These are phyloP conservation scores for Nestor notabilis DNA, from an alignment of 2,113 vertebrate genomes.

Conservation along the genomic window DNA sequence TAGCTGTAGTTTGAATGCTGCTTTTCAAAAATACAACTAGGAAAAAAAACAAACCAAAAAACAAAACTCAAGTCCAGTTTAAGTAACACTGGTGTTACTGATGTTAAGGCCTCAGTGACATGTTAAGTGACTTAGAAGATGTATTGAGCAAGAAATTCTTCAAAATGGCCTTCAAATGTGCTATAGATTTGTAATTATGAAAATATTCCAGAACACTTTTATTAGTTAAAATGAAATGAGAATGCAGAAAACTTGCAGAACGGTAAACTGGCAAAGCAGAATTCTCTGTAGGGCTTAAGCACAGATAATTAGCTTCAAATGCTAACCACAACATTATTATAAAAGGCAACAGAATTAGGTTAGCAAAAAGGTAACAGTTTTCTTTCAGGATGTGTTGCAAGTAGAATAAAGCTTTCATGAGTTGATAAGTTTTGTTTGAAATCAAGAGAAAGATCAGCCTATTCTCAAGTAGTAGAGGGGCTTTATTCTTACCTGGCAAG, in stretches of 20 bases:
- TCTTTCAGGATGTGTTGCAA: background rate
- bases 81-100: background rate
- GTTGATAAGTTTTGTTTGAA: background rate
- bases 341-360: background rate
- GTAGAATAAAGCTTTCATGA: background rate
- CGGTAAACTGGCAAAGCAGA: background rate
- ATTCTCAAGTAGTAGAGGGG: background rate
- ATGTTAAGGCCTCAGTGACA: background rate
- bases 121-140: background rate
- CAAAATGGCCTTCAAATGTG: background rate
- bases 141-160: background rate
- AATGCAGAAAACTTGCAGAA: background rate
- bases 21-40: background rate
- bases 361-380: background rate
- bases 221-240: background rate
- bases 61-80: background rate
- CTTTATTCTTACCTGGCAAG: conserved; percentile 84
- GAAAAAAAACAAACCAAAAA: background rate
- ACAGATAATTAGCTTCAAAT: background rate
- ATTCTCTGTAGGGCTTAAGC: background rate
- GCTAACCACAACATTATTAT: background rate
- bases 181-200: background rate
- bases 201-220: background rate
- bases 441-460: background rate
- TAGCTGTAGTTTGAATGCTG: background rate